Percentiles rank a stretch among this genome's conserved stretches.
Evolutionary conservation across 2,113 vertebrate genomes (phyloP).

Genomic region (Nothocercus nigrocapillus): DNA sequence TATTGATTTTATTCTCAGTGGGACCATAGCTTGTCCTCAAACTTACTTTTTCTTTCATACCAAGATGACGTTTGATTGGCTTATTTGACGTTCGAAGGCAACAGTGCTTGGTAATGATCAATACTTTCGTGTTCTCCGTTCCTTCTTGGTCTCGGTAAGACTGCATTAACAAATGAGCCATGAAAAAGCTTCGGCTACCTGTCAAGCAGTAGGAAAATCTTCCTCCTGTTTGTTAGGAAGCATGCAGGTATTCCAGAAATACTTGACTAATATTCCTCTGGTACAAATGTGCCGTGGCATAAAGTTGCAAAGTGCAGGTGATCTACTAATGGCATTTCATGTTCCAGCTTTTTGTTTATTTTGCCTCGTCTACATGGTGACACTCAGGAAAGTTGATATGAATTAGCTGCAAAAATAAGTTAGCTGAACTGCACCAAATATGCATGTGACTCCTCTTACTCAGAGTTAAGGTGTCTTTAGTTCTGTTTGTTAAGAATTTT

Average conservation of each 20-base stretch:
- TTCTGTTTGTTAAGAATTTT: constrained; percentile 25
- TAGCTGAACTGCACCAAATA: background rate
- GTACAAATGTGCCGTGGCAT: background rate
- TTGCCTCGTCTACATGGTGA: background rate
- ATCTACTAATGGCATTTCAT: background rate
- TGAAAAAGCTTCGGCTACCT: constrained; percentile 62
- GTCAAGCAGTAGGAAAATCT: constrained; percentile 44
- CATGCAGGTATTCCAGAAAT: background rate
- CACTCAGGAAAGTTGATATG: background rate
- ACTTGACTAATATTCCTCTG: background rate
- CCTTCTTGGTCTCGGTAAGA: constrained; percentile 46
- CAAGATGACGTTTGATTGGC: constrained; percentile 77
- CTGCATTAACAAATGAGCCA: constrained; percentile 54
- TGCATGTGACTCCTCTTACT: background rate
- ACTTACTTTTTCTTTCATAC: constrained; percentile 77
- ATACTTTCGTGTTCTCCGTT: constrained; percentile 77
- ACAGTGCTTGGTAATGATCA: constrained; percentile 74
- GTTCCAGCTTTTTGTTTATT: background rate
- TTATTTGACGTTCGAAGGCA: constrained; percentile 72
- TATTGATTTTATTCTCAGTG: constrained; percentile 84
- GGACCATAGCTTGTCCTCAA: constrained; percentile 73
- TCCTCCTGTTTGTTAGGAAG: background rate
- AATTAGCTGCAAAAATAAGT: background rate
- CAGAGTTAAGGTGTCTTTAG: background rate
- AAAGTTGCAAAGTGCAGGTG: background rate